Evolutionary conservation across 2,888 invertebrate genomes (phyloP).

Genomic region (Erebia ligea): DNA sequence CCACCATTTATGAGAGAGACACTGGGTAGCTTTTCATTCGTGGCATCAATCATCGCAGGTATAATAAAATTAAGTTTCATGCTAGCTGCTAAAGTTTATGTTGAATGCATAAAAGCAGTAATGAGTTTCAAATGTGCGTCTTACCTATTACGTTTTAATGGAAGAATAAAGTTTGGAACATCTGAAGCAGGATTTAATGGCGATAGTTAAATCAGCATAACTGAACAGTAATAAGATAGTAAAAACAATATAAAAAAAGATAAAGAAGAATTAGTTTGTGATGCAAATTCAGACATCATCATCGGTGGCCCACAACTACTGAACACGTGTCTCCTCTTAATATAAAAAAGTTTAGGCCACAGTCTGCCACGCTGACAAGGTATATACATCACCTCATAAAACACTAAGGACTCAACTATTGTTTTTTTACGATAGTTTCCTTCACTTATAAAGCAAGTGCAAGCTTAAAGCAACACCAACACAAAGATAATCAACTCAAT

Average conservation of each 20-base stretch:
- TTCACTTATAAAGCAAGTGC: no score
- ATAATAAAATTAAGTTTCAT: slow-evolving; percentile 11
- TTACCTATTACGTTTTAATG: not conserved
- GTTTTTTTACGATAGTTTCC: no score
- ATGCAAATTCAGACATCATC: not conserved
- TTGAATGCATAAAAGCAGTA: not conserved
- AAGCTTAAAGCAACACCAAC: no score
- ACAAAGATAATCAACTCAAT: no score
- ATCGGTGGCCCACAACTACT: no score
- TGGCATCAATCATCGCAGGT: not conserved
- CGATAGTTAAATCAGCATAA: not conserved
- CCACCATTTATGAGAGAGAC: no score
- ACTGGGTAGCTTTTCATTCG: slow-evolving; percentile 3
- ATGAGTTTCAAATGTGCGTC: not conserved
- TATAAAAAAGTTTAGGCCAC: no score
- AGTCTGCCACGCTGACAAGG: no score
- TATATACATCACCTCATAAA: no score
- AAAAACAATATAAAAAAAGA: no score
- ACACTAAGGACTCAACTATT: no score
- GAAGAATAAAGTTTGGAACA: slow-evolving; percentile 1
- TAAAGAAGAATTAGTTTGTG: not conserved
- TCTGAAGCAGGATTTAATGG: not conserved
- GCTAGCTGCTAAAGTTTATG: slow-evolving; percentile 2
- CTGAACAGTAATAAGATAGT: not conserved
- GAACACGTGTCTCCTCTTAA: no score